A percentile compares a stretch with the other conserved stretches of the same genome.
Conservation (phyloP, 2,888 invertebrate species). For the Xanthia icteritia region DNA sequence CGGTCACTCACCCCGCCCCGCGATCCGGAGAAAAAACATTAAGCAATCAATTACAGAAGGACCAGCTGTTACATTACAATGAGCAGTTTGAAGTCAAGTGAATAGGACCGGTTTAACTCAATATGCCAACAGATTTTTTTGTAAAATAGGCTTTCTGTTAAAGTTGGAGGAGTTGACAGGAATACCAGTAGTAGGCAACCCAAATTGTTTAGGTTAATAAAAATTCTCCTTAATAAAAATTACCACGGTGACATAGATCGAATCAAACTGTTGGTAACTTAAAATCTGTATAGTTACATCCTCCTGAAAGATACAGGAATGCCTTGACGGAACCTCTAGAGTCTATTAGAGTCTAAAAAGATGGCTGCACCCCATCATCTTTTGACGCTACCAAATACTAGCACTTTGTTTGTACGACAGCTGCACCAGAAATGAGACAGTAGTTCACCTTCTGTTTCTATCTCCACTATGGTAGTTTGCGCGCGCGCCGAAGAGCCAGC, state of each 20-base stretch:
- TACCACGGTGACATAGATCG: too few relatives aligned
- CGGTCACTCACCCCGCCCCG: constrained; percentile 82
- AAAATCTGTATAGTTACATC: too few relatives aligned
- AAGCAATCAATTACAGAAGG: constrained; percentile 47
- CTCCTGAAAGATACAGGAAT: background rate
- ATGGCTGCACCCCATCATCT: background rate
- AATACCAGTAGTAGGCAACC: background rate
- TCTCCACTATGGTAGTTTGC: constrained; percentile 14
- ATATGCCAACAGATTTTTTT: background rate
- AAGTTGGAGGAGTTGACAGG: too few relatives aligned
- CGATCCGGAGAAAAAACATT: constrained; percentile 48
- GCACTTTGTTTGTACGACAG: background rate
- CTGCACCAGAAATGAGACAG: constrained; percentile 7
- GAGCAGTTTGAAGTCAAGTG: background rate
- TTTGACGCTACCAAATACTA: background rate
- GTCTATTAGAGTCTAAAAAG: background rate
- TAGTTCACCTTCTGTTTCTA: constrained; percentile 33
- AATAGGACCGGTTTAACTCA: background rate
- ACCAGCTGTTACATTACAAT: constrained; percentile 22
- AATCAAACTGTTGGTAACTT: background rate
- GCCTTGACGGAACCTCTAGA: background rate
- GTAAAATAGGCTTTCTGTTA: background rate
- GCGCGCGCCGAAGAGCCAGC: constrained; percentile 61
- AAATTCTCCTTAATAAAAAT: background rate
- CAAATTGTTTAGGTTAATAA: background rate